Evolutionary conservation across 1,140 invertebrate genomes (phyloP), one percentile per base, ranked within the genome.

Genomic region (Drosophila grimshawi): DNA sequence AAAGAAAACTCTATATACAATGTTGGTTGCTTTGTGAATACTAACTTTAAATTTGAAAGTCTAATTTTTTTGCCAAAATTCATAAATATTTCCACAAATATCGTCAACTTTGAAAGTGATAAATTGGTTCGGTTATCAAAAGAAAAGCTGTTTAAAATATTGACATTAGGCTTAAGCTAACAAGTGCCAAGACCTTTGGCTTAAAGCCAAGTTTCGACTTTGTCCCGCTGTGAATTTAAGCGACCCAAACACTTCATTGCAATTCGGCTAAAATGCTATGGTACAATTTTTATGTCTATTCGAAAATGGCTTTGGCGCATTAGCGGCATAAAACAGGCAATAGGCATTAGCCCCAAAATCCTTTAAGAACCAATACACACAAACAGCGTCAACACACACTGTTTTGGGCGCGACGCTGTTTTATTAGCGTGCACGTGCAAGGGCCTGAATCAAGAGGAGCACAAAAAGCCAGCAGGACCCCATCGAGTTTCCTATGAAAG

Each of bases 281-380:
- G 69, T 73, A 70, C 61, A 62, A 53, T 85, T 88, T 88, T 89
- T 89, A 88, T 88, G 83, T 72, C 66, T 66, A 80, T 86, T 78
- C 66, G 75, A 86, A 86, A 86, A 81, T 76, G 81, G 66, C 66
- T 45, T 69, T 86, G 78, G 75, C 75, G 66, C 78, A 86, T 88
- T 88, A 88, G 80, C 77, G 66, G 77, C 83, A 89, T 89, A 74
- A 88, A 88, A 80, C 72, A 63, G 68, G 52, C 72, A 52, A 45
- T 77, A 67, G 55, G 83, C 83, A 82, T 83, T 88, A 80, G 59
- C 55, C 27, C 63, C 19, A 19, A 63, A 88, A 89, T 78, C 85
- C 83, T 88, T 88, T 88, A 88, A 88, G 83, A 63, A 75, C 73
- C 51, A 32, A 75, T 30, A 60, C 27, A 60, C 48, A 32, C 48